Conservation (phyloP, 2,113 vertebrate genomes). For the Nasalis larvatus region DNA sequence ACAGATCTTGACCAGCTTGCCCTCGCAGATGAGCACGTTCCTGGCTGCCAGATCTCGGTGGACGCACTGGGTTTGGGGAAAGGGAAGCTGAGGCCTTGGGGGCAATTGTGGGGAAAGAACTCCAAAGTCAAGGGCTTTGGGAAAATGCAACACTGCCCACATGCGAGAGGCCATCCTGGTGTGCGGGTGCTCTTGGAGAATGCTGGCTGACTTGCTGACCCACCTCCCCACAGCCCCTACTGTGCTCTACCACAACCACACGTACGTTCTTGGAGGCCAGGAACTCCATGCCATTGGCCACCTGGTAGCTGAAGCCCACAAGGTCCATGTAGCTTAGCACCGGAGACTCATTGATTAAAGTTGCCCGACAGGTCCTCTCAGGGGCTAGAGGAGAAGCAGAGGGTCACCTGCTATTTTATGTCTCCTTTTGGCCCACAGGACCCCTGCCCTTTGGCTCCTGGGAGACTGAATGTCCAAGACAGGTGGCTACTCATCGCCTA, state of each 20-base stretch:
- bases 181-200: conserved; percentile 70
- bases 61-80: conserved; percentile 89
- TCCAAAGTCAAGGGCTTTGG: not conserved
- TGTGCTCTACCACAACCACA: not conserved
- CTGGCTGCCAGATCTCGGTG: conserved; percentile 97
- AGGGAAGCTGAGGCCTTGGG: not conserved
- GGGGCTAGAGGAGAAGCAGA: conserved; percentile 84
- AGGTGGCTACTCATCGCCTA: not conserved
- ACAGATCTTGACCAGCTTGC: conserved; percentile 98
- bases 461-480: not conserved
- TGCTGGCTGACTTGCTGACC: conserved; percentile 56
- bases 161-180: not conserved
- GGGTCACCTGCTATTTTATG: not conserved
- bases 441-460: not conserved
- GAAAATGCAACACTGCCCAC: not conserved
- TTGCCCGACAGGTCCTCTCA: conserved; percentile 85
- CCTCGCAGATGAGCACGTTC: conserved; percentile 98
- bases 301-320: conserved; percentile 97
- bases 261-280: conserved; percentile 97
- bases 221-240: not conserved
- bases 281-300: conserved; percentile 99
- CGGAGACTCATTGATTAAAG: conserved; percentile 92
- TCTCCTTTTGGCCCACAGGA: not conserved
- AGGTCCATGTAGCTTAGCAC: conserved; percentile 94
- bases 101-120: not conserved